Percentiles rank a stretch among this genome's conserved stretches.
Evolutionary conservation across 2,797 vertebrate species (phyloP).

Genomic region (Hyperoplus immaculatus): DNA sequence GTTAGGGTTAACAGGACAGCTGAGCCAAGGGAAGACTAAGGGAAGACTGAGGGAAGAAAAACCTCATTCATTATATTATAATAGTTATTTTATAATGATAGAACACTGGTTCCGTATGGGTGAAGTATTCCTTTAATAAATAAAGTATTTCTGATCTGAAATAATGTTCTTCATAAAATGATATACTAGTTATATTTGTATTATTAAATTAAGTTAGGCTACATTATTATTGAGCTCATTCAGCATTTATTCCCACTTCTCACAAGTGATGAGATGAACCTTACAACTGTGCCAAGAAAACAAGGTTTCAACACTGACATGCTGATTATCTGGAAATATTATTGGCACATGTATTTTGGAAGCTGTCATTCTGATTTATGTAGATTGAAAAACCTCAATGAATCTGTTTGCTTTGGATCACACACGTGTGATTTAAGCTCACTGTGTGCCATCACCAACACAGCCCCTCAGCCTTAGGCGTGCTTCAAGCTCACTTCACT

Average conservation of each 20-base stretch:
- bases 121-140: no score
- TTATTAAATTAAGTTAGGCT: not conserved
- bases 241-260: not conserved
- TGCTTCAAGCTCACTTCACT: constrained; percentile 36
- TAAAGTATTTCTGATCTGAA: no score
- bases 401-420: constrained; percentile 45
- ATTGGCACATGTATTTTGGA: constrained; percentile 22
- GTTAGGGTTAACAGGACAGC: no score
- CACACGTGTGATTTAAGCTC: constrained; percentile 44
- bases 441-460: constrained; percentile 36
- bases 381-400: constrained; percentile 29
- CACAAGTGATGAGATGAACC: not conserved
- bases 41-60: no score
- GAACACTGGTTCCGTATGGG: no score
- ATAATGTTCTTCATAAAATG: no score
- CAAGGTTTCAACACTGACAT: not conserved
- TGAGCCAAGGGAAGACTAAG: no score
- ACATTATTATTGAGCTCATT: constrained; percentile 11
- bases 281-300: constrained; percentile 16
- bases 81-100: no score
- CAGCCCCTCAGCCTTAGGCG: constrained; percentile 35
- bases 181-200: no score
- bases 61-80: no score
- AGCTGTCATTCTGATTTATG: constrained; percentile 28
- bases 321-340: constrained; percentile 11